Evolutionary conservation across 2,113 vertebrate species (phyloP).

Genomic region (Lepus europaeus): DNA sequence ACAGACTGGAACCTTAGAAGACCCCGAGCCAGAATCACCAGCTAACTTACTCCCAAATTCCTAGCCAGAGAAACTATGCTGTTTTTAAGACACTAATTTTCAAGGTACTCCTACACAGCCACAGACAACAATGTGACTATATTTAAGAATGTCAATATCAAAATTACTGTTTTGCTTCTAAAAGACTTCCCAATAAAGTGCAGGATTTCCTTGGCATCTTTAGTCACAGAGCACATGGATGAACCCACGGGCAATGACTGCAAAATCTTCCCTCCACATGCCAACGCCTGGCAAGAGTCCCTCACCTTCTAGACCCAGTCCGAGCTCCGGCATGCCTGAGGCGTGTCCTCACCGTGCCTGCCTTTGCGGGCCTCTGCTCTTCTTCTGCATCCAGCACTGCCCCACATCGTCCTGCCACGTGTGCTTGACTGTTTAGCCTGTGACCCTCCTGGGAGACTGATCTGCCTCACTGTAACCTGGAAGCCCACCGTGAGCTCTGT

Average conservation of each 20-base stretch:
- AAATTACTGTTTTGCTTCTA: constrained; percentile 16
- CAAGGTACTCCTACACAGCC: background rate
- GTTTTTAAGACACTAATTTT: constrained; percentile 8
- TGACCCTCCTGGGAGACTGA: background rate
- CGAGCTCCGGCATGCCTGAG: constrained; percentile 14
- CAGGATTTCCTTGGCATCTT: background rate
- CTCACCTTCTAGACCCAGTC: constrained; percentile 16
- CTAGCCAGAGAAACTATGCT: background rate
- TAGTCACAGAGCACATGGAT: background rate
- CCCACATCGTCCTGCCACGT: constrained; percentile 31
- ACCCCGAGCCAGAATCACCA: background rate
- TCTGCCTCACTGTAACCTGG: background rate
- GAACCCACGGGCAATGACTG: background rate
- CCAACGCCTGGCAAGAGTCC: background rate
- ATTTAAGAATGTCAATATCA: background rate
- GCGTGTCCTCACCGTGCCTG: background rate
- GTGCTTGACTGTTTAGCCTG: background rate
- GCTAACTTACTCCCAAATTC: constrained; percentile 22
- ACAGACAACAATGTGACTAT: background rate
- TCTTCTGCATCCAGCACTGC: background rate
- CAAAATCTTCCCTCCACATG: background rate
- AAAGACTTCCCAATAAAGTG: background rate
- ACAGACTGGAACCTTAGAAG: background rate
- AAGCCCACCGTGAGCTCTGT: background rate
- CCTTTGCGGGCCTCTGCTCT: constrained; percentile 47